Conservation (phyloP, 2,797 vertebrate species). For the Anableps anableps region DNA sequence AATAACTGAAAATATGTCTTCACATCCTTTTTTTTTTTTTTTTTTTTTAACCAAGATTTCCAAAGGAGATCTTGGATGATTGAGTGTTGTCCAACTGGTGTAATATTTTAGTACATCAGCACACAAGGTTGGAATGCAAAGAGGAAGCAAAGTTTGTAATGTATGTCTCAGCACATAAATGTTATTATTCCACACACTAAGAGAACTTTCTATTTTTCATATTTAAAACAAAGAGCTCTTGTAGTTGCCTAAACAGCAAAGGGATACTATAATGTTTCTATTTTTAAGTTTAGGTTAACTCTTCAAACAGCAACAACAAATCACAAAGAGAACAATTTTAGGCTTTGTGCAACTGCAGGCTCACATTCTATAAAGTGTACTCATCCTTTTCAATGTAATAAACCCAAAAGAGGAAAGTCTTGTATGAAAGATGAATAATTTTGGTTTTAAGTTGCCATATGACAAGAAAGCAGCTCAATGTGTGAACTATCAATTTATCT, state of each 20-base stretch:
- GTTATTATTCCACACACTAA: background rate
- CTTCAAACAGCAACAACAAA: background rate
- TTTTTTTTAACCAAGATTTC: background rate
- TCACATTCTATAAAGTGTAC: background rate
- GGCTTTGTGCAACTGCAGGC: background rate
- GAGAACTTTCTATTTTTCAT: background rate
- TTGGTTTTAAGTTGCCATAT: background rate
- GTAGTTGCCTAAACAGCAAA: background rate
- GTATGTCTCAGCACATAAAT: background rate
- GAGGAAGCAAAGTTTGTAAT: background rate
- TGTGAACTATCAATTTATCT: background rate
- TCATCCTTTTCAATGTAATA: background rate
- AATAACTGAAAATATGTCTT: background rate
- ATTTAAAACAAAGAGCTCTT: background rate
- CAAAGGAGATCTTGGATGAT: no score
- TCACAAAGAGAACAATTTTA: background rate
- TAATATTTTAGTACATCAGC: background rate
- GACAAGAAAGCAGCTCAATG: background rate
- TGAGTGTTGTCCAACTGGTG: no score
- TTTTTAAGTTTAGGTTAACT: background rate
- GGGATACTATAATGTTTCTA: background rate
- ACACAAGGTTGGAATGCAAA: background rate
- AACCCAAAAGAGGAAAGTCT: background rate
- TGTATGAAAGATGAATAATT: background rate
- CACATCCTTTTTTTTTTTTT: background rate